phyloP scores from a whole-genome alignment of 2,888 invertebrate species.

The Nymphalis c-album region DNA sequence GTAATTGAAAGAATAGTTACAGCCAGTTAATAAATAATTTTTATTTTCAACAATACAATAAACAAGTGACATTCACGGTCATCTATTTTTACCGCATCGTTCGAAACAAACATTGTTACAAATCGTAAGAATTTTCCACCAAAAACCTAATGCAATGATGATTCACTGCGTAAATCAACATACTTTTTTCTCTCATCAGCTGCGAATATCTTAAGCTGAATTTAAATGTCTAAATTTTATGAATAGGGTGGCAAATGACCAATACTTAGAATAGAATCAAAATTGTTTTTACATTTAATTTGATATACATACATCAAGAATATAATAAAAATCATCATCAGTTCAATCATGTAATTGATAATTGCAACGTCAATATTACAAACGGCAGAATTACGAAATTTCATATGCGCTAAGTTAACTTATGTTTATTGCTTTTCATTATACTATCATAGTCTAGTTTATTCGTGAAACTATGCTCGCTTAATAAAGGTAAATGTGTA shows the following conservation, averaged over 20 bases:
- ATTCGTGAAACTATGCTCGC: not conserved
- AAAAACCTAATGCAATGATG: too few species aligned
- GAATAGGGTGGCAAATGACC: too few species aligned
- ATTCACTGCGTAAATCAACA: too few species aligned
- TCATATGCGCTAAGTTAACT: conserved; percentile 2
- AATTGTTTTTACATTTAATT: too few species aligned
- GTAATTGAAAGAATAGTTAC: not conserved
- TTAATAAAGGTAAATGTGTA: too few species aligned
- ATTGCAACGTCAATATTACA: conserved; percentile 4
- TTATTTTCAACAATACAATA: not conserved
- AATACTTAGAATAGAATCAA: too few species aligned
- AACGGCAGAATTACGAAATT: conserved; percentile 1
- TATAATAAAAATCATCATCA: too few species aligned
- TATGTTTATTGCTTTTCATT: not conserved
- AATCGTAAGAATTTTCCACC: too few species aligned
- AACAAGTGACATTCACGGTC: conserved; percentile 11
- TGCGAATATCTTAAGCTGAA: too few species aligned
- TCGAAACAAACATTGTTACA: conserved; percentile 7
- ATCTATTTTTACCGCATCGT: conserved; percentile 8
- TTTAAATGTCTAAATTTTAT: too few species aligned
- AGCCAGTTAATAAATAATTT: not conserved
- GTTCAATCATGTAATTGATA: conserved; percentile 10
- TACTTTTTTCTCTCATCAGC: too few species aligned
- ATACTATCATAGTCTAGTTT: not conserved
- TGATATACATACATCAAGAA: too few species aligned